These are phyloP conservation scores for Rutilus rutilus DNA, from an alignment of 2,113 vertebrate genomes.

Conservation along the genomic window DNA sequence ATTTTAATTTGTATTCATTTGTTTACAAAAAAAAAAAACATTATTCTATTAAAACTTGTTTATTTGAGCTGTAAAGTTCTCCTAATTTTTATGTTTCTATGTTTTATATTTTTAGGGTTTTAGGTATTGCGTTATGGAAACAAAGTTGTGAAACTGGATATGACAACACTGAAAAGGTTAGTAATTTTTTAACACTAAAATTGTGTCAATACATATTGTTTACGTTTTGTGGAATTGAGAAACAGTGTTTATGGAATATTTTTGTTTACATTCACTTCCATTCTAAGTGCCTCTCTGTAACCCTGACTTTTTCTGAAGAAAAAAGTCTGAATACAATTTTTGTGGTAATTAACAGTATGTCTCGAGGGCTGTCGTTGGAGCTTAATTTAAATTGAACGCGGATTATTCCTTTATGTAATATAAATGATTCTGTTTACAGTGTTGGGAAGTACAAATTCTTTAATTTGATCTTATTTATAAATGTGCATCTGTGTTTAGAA, in stretches of 20 bases:
- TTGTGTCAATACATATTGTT: not conserved
- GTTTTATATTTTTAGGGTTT: too few species aligned
- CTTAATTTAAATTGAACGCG: not conserved
- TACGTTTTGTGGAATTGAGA: not conserved
- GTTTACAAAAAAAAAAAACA: too few species aligned
- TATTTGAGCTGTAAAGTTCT: too few species aligned
- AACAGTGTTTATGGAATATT: too few species aligned
- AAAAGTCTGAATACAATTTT: not conserved
- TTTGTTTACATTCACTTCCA: not conserved
- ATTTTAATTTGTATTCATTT: too few species aligned
- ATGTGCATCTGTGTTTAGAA: not conserved
- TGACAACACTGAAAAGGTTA: not conserved
- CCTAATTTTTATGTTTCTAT: too few species aligned
- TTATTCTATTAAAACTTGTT: too few species aligned
- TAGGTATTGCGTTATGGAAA: not conserved
- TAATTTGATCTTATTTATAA: not conserved
- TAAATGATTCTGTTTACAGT: conserved; percentile 4
- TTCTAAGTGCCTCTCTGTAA: not conserved
- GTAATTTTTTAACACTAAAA: not conserved
- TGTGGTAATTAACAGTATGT: not conserved
- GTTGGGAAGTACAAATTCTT: not conserved
- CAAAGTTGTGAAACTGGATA: not conserved
- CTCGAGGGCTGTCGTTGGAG: not conserved
- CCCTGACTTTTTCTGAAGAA: too few species aligned
- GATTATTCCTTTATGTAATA: not conserved